phyloP scores from a whole-genome alignment of 1,140 invertebrate genomes.

The Listronotus oregonensis region DNA sequence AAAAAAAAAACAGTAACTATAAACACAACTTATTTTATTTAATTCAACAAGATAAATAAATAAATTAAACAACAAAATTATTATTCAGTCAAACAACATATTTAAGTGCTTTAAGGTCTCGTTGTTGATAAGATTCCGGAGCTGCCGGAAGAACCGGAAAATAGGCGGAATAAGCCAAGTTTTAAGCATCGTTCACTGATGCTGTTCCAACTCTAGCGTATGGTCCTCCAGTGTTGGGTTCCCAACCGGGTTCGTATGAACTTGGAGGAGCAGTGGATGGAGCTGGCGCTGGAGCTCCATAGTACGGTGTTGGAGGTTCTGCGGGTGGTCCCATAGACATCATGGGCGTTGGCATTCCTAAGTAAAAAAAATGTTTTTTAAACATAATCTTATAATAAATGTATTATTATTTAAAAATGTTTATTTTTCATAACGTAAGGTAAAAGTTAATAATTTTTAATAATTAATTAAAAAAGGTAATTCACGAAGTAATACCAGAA shows the following conservation, averaged over 20 bases:
- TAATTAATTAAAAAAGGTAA: no score
- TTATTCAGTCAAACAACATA: neutral
- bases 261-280: slow-evolving; percentile 65
- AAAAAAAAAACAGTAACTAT: no score
- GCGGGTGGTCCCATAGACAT: slow-evolving; percentile 60
- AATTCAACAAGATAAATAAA: slow-evolving; percentile 10
- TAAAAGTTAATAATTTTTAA: no score
- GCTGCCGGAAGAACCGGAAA: slow-evolving; percentile 62
- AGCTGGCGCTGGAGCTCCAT: slow-evolving; percentile 63
- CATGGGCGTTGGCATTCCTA: slow-evolving; percentile 76
- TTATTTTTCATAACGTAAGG: no score
- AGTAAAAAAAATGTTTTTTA: no score
- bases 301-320: slow-evolving; percentile 61
- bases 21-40: neutral
- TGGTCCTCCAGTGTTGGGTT: slow-evolving; percentile 68
- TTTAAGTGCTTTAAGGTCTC: slow-evolving; percentile 31
- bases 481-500: no score
- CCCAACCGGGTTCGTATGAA: slow-evolving; percentile 72
- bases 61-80: slow-evolving; percentile 1
- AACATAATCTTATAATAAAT: no score
- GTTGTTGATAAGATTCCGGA: slow-evolving; percentile 41
- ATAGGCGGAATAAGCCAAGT: slow-evolving; percentile 79
- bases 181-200: slow-evolving; percentile 61
- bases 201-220: slow-evolving; percentile 76
- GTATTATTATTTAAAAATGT: no score